Evolutionary conservation across 2,888 invertebrate genomes (phyloP).

Genomic region (Spicauda simplicius): DNA sequence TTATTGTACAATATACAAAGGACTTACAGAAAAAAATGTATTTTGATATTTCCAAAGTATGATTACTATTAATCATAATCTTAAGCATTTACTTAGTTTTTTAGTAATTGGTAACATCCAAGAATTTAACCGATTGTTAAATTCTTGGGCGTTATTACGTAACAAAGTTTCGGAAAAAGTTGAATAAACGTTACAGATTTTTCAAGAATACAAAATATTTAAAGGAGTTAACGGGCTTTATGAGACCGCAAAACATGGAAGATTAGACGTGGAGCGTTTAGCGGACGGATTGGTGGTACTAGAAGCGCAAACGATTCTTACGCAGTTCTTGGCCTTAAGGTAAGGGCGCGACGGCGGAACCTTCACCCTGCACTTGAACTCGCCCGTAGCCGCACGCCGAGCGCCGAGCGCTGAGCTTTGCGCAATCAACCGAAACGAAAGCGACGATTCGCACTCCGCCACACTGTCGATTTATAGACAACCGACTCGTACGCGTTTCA

Average conservation of each 20-base stretch:
- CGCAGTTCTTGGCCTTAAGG: constrained; percentile 27
- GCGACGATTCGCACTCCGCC: constrained; percentile 45
- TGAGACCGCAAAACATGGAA: no score
- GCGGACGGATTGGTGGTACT: background rate
- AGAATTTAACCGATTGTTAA: no score
- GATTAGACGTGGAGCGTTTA: background rate
- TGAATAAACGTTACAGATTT: no score
- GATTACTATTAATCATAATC: no score
- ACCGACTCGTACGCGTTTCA: constrained; percentile 27
- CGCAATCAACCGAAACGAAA: constrained; percentile 69
- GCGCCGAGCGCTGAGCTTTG: constrained; percentile 58
- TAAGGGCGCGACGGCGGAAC: constrained; percentile 58
- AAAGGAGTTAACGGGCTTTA: no score
- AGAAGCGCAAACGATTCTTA: background rate
- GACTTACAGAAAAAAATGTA: background rate
- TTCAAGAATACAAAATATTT: background rate
- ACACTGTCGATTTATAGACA: constrained; percentile 33
- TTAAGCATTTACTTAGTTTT: no score
- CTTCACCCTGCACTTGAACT: constrained; percentile 84
- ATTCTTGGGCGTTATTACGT: no score
- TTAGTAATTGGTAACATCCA: no score
- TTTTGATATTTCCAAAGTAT: no score
- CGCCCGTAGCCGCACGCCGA: constrained; percentile 47
- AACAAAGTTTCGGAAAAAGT: no score
- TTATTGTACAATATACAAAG: background rate